Evolutionary conservation across 2,888 invertebrate species (phyloP).

Genomic region (Cataglyphis rosenhaueri): DNA sequence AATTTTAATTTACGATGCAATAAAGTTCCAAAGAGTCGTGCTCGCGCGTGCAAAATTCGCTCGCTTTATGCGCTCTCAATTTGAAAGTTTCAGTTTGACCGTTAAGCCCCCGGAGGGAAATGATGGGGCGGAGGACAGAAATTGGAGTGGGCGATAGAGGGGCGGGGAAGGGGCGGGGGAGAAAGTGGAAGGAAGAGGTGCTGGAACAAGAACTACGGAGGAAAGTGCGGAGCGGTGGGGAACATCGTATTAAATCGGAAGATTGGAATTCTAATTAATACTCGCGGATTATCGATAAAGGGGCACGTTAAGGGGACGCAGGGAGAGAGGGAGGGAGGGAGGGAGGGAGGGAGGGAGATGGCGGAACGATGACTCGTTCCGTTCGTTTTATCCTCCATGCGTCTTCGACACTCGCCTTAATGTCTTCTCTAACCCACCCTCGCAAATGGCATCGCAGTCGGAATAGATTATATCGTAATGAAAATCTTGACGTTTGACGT

Average conservation of each 20-base stretch:
- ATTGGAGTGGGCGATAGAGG: constrained; percentile 1
- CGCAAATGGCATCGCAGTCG: constrained; percentile 45
- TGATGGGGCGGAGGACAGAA: constrained; percentile 37
- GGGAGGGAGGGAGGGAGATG: constrained; percentile 5
- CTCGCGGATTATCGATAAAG: constrained; percentile 76
- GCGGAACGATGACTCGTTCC: constrained; percentile 62
- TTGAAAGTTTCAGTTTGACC: constrained; percentile 75
- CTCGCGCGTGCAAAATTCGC: constrained; percentile 66
- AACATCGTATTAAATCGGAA: constrained; percentile 74
- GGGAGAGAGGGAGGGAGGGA: constrained; percentile 7
- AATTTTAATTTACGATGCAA: constrained; percentile 75
- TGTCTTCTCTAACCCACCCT: constrained; percentile 41
- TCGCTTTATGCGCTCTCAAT: constrained; percentile 67
- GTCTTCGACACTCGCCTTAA: constrained; percentile 56
- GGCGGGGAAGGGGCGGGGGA: not conserved
- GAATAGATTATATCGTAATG: constrained; percentile 73
- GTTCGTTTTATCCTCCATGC: constrained; percentile 63
- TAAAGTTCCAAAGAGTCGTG: constrained; percentile 69
- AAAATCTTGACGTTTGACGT: constrained; percentile 73
- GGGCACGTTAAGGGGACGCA: constrained; percentile 6
- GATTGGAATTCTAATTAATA: constrained; percentile 82
- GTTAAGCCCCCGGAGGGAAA: constrained; percentile 65
- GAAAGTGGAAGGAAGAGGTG: constrained; percentile 27
- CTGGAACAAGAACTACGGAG: constrained; percentile 45
- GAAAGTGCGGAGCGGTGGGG: constrained; percentile 48